Conservation (phyloP, 2,113 vertebrate genomes). For the Saccopteryx bilineata region DNA sequence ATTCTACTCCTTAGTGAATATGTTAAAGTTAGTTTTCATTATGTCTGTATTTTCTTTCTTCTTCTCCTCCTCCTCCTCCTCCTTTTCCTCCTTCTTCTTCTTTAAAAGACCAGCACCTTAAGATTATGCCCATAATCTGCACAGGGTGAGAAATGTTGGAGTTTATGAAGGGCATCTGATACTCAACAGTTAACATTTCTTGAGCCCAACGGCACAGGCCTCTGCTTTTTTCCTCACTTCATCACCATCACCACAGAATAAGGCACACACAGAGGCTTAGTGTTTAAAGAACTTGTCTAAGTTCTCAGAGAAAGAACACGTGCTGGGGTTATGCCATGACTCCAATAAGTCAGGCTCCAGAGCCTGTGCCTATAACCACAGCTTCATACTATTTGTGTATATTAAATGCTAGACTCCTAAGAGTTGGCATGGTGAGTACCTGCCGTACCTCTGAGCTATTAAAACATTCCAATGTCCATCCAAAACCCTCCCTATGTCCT, state of each 20-base stretch:
- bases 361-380: neutral
- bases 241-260: neutral
- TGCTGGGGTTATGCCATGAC: neutral
- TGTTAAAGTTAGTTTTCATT: neutral
- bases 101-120: neutral
- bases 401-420: neutral
- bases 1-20: slow-evolving; percentile 6
- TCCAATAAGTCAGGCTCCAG: neutral
- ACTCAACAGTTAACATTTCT: slow-evolving; percentile 24
- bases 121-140: neutral
- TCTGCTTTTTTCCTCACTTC: neutral
- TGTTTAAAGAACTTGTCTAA: neutral
- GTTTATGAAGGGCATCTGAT: neutral
- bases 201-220: neutral
- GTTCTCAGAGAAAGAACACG: neutral
- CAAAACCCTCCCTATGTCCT: neutral
- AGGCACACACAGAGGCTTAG: neutral
- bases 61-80: too few species aligned
- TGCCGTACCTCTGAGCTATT: neutral
- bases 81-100: neutral
- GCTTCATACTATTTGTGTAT: neutral
- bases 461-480: neutral
- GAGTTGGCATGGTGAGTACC: neutral
- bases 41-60: neutral
- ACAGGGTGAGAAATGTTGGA: neutral